Percentiles rank a stretch among this genome's conserved stretches.
These are phyloP conservation scores for Misgurnus anguillicaudatus DNA, from an alignment of 2,113 vertebrate genomes.

Conservation along the genomic window DNA sequence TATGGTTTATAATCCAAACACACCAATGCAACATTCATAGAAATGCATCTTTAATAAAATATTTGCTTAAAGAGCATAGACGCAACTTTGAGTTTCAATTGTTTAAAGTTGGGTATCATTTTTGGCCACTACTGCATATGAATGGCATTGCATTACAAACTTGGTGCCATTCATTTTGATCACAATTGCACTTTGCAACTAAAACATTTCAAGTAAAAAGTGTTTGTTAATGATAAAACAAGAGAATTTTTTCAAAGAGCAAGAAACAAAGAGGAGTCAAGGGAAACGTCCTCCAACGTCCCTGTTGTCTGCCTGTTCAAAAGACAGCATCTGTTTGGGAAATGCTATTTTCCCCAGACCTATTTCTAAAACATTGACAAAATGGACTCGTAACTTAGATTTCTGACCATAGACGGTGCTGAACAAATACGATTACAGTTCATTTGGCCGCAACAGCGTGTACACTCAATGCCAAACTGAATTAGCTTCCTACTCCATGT, in stretches of 20 bases:
- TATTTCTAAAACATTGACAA: background rate
- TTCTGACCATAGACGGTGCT: background rate
- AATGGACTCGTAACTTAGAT: slow-evolving; percentile 12
- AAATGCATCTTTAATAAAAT: too few species aligned
- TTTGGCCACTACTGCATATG: too few species aligned
- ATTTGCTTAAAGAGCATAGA: too few species aligned
- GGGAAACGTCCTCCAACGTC: background rate
- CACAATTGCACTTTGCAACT: too few species aligned
- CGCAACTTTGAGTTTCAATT: too few species aligned
- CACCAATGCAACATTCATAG: too few species aligned
- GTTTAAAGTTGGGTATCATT: too few species aligned
- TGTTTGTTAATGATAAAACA: too few species aligned
- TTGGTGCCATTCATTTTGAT: too few species aligned
- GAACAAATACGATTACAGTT: slow-evolving; percentile 39
- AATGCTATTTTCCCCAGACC: background rate
- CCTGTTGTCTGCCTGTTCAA: background rate
- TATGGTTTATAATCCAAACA: too few species aligned
- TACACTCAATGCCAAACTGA: slow-evolving; percentile 20
- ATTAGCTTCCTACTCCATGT: slow-evolving; percentile 28
- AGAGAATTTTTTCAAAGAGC: background rate
- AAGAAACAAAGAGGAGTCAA: background rate
- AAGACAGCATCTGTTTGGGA: slow-evolving; percentile 26
- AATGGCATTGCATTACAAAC: too few species aligned
- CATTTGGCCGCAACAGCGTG: slow-evolving; percentile 8
- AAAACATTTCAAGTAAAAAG: too few species aligned